phyloP scores from a whole-genome alignment of 2,113 vertebrate genomes.

The Cyanistes caeruleus region DNA sequence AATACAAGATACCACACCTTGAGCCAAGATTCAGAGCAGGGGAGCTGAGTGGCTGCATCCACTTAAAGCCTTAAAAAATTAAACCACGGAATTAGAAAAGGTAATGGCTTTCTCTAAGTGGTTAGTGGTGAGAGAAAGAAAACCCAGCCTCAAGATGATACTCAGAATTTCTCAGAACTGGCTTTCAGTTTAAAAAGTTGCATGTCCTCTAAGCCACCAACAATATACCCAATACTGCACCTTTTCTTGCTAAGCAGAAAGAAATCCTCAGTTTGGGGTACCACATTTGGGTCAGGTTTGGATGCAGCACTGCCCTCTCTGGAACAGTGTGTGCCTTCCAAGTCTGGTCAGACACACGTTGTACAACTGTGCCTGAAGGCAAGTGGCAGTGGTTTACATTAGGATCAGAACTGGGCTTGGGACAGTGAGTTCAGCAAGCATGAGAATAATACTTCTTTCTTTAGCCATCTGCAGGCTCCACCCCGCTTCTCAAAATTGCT shows the following conservation, averaged over 20 bases:
- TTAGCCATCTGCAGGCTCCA: background rate
- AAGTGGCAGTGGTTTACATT: constrained; percentile 21
- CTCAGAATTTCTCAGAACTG: background rate
- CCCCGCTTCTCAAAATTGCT: constrained; percentile 23
- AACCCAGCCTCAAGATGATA: background rate
- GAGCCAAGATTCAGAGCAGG: background rate
- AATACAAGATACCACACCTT: background rate
- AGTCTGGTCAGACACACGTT: constrained; percentile 3
- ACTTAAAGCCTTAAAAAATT: background rate
- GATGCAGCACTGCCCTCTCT: constrained; percentile 3
- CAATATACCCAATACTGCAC: background rate
- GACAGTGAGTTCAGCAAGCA: constrained; percentile 12
- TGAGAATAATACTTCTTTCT: constrained; percentile 24
- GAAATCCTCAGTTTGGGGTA: constrained; percentile 12
- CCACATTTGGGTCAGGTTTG: background rate
- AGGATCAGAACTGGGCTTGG: background rate
- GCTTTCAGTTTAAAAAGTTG: background rate
- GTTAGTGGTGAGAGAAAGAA: background rate
- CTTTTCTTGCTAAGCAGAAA: constrained; percentile 45
- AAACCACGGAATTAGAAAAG: background rate
- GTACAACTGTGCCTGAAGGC: constrained; percentile 21
- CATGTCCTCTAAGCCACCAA: background rate
- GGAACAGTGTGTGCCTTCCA: constrained; percentile 59
- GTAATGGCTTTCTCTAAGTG: background rate
- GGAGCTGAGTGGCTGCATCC: background rate